These are phyloP conservation scores for Eremobia ochroleuca DNA, from an alignment of 2,888 invertebrate species.

Conservation along the genomic window DNA sequence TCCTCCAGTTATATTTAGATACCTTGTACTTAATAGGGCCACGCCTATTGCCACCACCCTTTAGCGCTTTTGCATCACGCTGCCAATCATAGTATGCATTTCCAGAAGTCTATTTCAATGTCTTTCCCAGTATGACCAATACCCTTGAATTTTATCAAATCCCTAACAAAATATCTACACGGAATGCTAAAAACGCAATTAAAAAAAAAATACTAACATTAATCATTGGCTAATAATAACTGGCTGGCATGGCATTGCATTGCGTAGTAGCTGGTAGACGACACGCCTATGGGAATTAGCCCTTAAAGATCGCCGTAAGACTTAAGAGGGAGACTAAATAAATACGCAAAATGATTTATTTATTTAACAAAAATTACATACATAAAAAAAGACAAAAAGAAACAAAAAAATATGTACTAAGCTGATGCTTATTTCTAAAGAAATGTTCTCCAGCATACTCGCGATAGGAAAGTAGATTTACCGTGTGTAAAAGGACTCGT, in stretches of 20 bases:
- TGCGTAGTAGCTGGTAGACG: constrained; percentile 11
- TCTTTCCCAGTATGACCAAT: neutral
- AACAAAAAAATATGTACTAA: neutral
- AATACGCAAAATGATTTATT: neutral
- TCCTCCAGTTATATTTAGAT: neutral
- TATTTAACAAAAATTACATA: neutral
- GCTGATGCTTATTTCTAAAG: neutral
- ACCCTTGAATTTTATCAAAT: too few species aligned
- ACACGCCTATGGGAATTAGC: constrained; percentile 49
- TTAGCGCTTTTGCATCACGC: too few species aligned
- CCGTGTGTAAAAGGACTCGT: neutral
- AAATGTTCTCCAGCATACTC: neutral
- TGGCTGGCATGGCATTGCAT: constrained; percentile 14
- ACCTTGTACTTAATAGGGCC: neutral
- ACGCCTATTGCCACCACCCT: too few species aligned
- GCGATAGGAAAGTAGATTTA: neutral
- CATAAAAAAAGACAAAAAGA: neutral
- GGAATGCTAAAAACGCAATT: neutral
- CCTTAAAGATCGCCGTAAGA: constrained; percentile 32
- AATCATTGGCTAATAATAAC: constrained; percentile 43
- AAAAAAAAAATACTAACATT: constrained; percentile 35
- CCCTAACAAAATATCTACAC: neutral
- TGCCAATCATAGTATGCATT: neutral
- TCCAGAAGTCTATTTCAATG: neutral
- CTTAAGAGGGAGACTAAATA: constrained; percentile 54